Conservation (phyloP, 2,888 invertebrate genomes). For the Catocala fraxini region DNA sequence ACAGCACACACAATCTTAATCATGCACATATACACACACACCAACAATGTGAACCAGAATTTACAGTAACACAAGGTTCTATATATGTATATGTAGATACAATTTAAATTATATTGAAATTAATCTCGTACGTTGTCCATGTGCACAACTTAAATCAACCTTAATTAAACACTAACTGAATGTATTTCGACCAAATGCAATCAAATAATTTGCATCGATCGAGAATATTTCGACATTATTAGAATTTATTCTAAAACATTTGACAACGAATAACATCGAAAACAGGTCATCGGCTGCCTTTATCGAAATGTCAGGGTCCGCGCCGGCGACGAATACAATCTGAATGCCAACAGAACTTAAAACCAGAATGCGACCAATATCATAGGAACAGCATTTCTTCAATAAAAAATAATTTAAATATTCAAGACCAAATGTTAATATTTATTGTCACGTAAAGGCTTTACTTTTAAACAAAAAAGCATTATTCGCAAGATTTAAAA, state of each 20-base stretch:
- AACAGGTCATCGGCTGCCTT: slow-evolving; percentile 69
- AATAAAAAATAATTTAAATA: slow-evolving; percentile 13
- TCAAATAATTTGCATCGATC: slow-evolving; percentile 31
- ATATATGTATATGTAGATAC: background rate
- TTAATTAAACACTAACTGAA: slow-evolving; percentile 41
- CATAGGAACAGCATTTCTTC: slow-evolving; percentile 38
- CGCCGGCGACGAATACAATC: slow-evolving; percentile 59
- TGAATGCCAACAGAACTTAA: slow-evolving; percentile 68
- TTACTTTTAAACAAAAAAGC: background rate
- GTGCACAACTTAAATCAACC: slow-evolving; percentile 23
- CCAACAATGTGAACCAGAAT: too few relatives aligned
- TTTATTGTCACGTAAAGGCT: slow-evolving; percentile 3
- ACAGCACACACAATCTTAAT: too few relatives aligned
- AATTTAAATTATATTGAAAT: background rate
- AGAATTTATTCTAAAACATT: slow-evolving; percentile 60
- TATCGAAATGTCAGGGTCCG: slow-evolving; percentile 82
- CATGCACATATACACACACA: too few relatives aligned
- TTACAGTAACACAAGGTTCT: too few relatives aligned
- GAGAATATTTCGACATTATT: slow-evolving; percentile 49
- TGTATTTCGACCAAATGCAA: slow-evolving; percentile 31
- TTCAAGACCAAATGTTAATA: slow-evolving; percentile 13
- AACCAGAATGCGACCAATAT: slow-evolving; percentile 41
- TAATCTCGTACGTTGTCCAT: slow-evolving; percentile 12
- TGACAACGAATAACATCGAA: slow-evolving; percentile 61
- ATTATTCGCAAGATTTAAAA: background rate